Evolutionary conservation across 2,113 vertebrate genomes (phyloP).

Genomic region (Notiomystis cincta): DNA sequence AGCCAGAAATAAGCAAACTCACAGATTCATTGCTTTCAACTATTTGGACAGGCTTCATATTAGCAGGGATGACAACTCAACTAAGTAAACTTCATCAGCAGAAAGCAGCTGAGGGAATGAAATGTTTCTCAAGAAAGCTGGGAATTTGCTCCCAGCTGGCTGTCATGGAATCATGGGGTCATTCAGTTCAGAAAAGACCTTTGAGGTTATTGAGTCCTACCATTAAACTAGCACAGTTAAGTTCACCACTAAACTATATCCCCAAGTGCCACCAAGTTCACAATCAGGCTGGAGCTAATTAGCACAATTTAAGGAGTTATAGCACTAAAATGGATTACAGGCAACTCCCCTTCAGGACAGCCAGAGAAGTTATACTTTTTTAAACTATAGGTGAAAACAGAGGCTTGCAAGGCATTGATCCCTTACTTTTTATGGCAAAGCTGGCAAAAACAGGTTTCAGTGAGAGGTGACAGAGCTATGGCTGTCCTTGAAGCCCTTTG

Average conservation of each 20-base stretch:
- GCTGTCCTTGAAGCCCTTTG: background rate
- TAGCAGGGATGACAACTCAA: background rate
- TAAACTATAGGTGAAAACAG: background rate
- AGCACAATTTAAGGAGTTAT: background rate
- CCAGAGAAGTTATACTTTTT: background rate
- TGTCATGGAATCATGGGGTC: background rate
- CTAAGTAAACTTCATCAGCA: background rate
- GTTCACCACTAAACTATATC: background rate
- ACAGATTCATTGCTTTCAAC: background rate
- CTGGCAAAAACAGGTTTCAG: background rate
- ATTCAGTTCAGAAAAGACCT: background rate
- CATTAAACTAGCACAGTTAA: background rate
- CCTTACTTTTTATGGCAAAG: background rate
- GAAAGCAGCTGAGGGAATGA: background rate
- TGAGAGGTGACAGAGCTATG: background rate
- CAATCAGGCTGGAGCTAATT: background rate
- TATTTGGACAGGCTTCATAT: background rate
- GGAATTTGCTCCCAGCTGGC: background rate
- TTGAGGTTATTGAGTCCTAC: fast-evolving
- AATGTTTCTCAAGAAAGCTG: background rate
- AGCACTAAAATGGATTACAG: background rate
- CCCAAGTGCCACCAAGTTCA: background rate
- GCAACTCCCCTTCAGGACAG: background rate
- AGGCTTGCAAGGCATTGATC: background rate
- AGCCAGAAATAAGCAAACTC: background rate